Base-by-base conservation (phyloP, 2,113 vertebrate species). In the Piaya cayana region DNA sequence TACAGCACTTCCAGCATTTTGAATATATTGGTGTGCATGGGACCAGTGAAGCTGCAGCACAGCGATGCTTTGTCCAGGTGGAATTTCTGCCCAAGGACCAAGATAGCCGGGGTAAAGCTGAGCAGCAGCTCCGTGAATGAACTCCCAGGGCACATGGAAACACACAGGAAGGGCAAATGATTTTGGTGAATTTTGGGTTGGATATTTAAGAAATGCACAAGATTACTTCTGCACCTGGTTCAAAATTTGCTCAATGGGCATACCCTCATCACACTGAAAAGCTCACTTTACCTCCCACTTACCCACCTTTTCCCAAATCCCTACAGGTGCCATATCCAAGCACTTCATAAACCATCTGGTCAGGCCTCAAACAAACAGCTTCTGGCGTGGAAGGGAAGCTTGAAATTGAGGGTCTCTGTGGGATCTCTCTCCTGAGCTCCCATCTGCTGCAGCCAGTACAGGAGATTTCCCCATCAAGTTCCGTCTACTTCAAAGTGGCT, bases 401-500 rank as follows among this genome's bases (percentile, higher is more conserved):
- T 7, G 71, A 72, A 82, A 76, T 7, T 13, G n/a, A 93, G 8
- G 6, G 88, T 95, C 92, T 80, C 93, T 50, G 49, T 58, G 95
- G 93, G 93, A 94, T 52, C 59, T 65, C 64, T 25, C 86, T 91
- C 60, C 69, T 1, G 23, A 90, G 59, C 1, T 85, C 82, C 82
- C 87, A 93, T 93, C 93, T 96, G 96, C 82, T 1, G 1, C 90
- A 85, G 53, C 79, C 6, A 3, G 78, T 64, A 21, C 0, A 0
- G 30, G 86, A 88, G 82, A 6, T 56, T 69, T 71, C 81, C 84
- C 89, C 89, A 87, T 88, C 91, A 92, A 91, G 64, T 84, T 84
- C 62, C 64, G 26, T 16, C 39, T 26, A 1, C 60, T 87, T 77
- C 70, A 63, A 0, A 21, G 9, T 45, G 43, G 42, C 17, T 92